Base-by-base conservation (phyloP, 2,888 invertebrate species). In the Drosophila helvetica region DNA sequence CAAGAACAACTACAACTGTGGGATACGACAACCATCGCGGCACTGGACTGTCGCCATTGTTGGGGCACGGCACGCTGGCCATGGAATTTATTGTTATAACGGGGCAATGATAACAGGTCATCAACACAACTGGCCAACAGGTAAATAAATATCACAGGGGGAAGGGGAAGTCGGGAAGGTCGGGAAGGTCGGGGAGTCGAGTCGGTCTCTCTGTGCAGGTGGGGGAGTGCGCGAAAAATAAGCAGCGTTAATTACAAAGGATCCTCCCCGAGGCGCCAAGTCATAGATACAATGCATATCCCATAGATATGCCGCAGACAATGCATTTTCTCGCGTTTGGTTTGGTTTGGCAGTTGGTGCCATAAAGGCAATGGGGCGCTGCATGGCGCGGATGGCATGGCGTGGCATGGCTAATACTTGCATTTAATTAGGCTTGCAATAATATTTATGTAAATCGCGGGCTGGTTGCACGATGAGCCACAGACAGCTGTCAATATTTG, bases 341-440 rank as follows among this genome's bases (percentile, higher is more conserved):
- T 66, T 68, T n/a, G n/a, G n/a, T n/a, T 66, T 58, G 54, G 56
- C 70, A 76, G 56, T 59, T 30, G 30, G 30, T 30, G 27, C 8
- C 27, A 27, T n/a, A 27, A 27, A 22, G 22, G 22, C 22, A 22
- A 22, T 5, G 8, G 27, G 3, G 10, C 30, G 12, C 1, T 33
- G 52, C 38, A n/a, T 38, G 38, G 7, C 38, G 22, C 7, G 15
- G 2, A 38, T 33, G 30, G 33, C 10, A 15, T 33, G 33, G 33
- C 12, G 56, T 56, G 63, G 70, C 15, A 27, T 63, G 69, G 68
- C 77, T 78, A 85, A 80, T 86, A 83, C 82, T 89, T 80, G 80
- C 87, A 81, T 87, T 89, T 89, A 89, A 89, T 89, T 89, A 89
- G 89, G 87, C 87, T 88, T 89, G 78, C 84, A 89, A 88, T 81